These are phyloP conservation scores for Pocillopora grandis DNA, from an alignment of 92 coral and sea anemone species.

Conservation along the genomic window DNA sequence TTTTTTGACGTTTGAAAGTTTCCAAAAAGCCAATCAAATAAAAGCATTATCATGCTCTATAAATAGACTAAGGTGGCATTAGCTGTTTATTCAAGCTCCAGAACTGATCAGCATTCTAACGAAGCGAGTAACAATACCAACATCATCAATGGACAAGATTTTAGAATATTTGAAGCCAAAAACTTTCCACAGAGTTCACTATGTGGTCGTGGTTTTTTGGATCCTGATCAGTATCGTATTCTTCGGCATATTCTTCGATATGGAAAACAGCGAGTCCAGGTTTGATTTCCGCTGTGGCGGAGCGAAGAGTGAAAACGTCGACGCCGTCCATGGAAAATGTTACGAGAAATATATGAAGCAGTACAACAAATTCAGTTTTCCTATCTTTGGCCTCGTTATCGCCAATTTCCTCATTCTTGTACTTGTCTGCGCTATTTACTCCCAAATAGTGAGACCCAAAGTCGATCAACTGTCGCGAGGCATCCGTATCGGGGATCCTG, in stretches of 20 bases:
- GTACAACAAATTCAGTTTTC: conserved; percentile 1
- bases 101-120: too few relatives aligned
- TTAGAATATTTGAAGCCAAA: background rate
- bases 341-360: background rate
- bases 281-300: background rate
- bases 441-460: conserved; percentile 5
- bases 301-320: background rate
- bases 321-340: conserved; percentile 15
- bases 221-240: too few relatives aligned
- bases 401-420: background rate
- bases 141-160: background rate
- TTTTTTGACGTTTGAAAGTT: too few relatives aligned
- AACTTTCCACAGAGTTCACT: background rate
- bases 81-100: too few relatives aligned
- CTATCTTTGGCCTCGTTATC: conserved; percentile 15
- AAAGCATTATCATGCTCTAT: too few relatives aligned
- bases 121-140: too few relatives aligned
- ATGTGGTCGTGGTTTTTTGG: too few relatives aligned
- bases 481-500: background rate
- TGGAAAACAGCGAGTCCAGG: conserved; percentile 16
- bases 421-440: conserved; percentile 6
- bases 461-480: background rate
- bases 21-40: too few relatives aligned
- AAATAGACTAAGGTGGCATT: too few relatives aligned
- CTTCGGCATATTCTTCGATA: background rate